Percentiles rank a stretch among this genome's conserved stretches.
Evolutionary conservation across 1,140 invertebrate genomes (phyloP).

Genomic region (Drosophila cardini): DNA sequence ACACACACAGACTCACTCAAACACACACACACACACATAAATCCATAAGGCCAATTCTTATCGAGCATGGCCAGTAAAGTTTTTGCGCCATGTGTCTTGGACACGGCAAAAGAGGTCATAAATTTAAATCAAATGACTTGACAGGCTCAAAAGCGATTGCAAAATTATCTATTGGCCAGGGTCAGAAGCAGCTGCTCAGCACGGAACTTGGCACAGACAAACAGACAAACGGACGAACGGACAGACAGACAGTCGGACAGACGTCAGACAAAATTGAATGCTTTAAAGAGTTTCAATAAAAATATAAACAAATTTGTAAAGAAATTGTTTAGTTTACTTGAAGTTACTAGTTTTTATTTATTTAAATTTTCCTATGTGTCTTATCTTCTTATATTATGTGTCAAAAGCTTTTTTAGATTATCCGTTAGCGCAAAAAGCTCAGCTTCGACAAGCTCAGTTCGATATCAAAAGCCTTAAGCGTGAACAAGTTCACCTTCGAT

Average conservation of each 20-base stretch:
- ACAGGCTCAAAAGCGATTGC: conserved; percentile 63
- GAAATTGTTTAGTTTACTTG: not conserved
- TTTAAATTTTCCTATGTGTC: too few species aligned
- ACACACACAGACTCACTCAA: not conserved
- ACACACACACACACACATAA: conserved; percentile 6
- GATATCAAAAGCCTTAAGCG: too few species aligned
- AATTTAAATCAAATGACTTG: conserved; percentile 74
- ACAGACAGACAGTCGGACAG: not conserved
- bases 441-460: too few species aligned
- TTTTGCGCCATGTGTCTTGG: conserved; percentile 55
- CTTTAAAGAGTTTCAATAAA: conserved; percentile 21
- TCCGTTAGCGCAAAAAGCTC: too few species aligned
- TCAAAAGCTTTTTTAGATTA: too few species aligned
- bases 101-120: conserved; percentile 64
- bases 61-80: conserved; percentile 28
- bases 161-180: conserved; percentile 60
- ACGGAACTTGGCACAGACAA: conserved; percentile 6
- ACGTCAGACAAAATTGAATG: not conserved
- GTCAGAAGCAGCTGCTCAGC: conserved; percentile 40
- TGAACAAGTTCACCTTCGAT: too few species aligned
- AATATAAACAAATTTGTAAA: conserved; percentile 18
- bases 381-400: too few species aligned
- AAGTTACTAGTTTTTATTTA: too few species aligned
- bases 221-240: not conserved
- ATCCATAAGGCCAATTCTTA: conserved; percentile 27